Evolutionary conservation across 2,797 vertebrate genomes (phyloP), one percentile per base, ranked within the genome.

Genomic region (Coendou prehensilis): DNA sequence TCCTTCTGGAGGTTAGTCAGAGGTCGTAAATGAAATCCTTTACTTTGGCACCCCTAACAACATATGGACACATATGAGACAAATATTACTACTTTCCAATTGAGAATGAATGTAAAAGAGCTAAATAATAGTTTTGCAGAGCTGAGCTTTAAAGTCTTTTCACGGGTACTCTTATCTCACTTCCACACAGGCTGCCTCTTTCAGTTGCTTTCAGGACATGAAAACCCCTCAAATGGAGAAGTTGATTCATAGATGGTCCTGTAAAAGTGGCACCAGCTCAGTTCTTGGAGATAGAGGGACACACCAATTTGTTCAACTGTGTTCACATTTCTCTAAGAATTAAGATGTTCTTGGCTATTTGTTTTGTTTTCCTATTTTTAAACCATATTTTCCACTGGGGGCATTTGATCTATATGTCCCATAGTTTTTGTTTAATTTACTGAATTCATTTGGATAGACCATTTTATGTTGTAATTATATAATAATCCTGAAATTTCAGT

Each of bases 361-460:
- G 18, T 78, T 87, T 71, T n/a, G 9, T n/a, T 92, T 91, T 64
- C 26, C n/a, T 9, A 80, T 56, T 87, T 96, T 86, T 28, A 57
- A 96, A 47, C n/a, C 7, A 10, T 69, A 54, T 83, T 75, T 90
- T n/a, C 37, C n/a, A 73, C 52, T 52, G 71, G 8, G 20, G 13
- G n/a, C 87, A 79, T 18, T 87, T 94, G 56, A 71, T 47, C 5
- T 41, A 8, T 67, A 28, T 75, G 37, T 64, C 20, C 26, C 64
- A 57, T 54, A 28, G 85, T 83, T 83, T 9, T 47, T 76, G 9
- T 23, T 69, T 69, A 33, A 87, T 85, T 93, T 54, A 33, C 26
- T n/a, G 28, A 88, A 71, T 91, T 93, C 47, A 92, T 73, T 50
- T 89, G 41, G 22, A 82, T 63, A 93, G 41, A 59, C 2, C 18